Percentiles rank a stretch among this genome's conserved stretches.
These are phyloP conservation scores for Pilophorus perplexus DNA, from an alignment of 2,888 invertebrate species.

Conservation along the genomic window DNA sequence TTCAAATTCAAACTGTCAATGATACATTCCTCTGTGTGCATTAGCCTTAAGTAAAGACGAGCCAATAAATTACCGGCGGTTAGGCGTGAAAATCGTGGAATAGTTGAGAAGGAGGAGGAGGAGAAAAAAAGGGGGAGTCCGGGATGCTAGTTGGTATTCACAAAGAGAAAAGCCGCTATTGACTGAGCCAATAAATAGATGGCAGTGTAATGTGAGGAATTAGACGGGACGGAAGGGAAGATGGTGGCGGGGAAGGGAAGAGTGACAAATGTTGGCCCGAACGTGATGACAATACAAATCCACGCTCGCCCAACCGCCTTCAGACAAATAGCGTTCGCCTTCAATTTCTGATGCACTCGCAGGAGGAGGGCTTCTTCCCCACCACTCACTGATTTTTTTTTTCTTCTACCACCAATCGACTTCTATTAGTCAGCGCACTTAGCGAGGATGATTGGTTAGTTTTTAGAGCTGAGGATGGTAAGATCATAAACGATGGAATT, in stretches of 20 bases:
- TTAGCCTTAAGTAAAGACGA: too few species aligned
- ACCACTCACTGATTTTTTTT: slow-evolving; percentile 6
- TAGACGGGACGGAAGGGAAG: slow-evolving; percentile 19
- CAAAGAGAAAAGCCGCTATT: slow-evolving; percentile 28
- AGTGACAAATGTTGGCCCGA: slow-evolving; percentile 41
- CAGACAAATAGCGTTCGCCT: slow-evolving; percentile 34
- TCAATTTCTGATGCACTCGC: slow-evolving; percentile 34
- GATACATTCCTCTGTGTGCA: too few species aligned
- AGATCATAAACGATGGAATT: slow-evolving; percentile 8
- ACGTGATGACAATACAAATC: slow-evolving; percentile 41
- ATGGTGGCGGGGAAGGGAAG: slow-evolving; percentile 1
- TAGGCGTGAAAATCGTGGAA: too few species aligned
- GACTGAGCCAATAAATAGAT: slow-evolving; percentile 42
- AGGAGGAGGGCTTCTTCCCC: slow-evolving; percentile 3
- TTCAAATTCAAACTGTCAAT: too few species aligned
- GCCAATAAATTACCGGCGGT: too few species aligned
- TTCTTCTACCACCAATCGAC: not conserved
- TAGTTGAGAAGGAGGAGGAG: too few species aligned
- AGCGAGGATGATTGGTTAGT: slow-evolving; percentile 4
- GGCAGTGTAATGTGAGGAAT: slow-evolving; percentile 43
- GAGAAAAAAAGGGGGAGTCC: slow-evolving; percentile 2
- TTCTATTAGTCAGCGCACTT: slow-evolving; percentile 19
- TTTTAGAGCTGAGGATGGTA: not conserved
- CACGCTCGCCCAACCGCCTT: slow-evolving; percentile 11
- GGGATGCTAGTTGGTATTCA: slow-evolving; percentile 33